A percentile compares a stretch with the other conserved stretches of the same genome.
Conservation (phyloP, 2,797 vertebrate genomes). For the Typhlichthys subterraneus region DNA sequence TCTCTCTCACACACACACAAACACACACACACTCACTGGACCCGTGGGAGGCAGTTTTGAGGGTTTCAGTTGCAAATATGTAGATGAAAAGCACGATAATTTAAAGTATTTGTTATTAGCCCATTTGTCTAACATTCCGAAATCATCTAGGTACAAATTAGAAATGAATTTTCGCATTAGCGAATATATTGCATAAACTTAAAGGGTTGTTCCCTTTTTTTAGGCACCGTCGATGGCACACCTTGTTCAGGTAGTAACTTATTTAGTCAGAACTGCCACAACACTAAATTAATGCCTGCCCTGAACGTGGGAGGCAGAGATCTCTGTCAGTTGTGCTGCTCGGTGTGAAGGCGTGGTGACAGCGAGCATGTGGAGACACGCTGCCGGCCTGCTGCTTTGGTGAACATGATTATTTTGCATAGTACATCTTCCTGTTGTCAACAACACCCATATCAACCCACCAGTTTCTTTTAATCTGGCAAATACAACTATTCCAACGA, state of each 20-base stretch:
- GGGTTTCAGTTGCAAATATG: slow-evolving; percentile 57
- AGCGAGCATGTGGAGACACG: slow-evolving; percentile 83
- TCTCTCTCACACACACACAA: too few species aligned
- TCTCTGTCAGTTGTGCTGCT: slow-evolving; percentile 62
- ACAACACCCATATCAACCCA: slow-evolving; percentile 7
- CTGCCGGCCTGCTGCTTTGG: slow-evolving; percentile 66
- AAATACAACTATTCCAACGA: too few species aligned
- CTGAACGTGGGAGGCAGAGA: slow-evolving; percentile 37
- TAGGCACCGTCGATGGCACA: neutral
- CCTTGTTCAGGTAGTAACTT: neutral
- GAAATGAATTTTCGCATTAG: too few species aligned
- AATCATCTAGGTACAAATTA: too few species aligned
- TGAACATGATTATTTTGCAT: slow-evolving; percentile 68
- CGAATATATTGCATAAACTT: too few species aligned
- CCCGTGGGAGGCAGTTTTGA: slow-evolving; percentile 63
- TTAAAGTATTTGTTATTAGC: neutral
- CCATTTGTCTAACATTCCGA: too few species aligned
- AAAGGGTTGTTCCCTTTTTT: neutral
- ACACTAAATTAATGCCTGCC: slow-evolving; percentile 37
- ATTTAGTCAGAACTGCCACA: slow-evolving; percentile 46
- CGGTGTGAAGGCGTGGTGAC: slow-evolving; percentile 76
- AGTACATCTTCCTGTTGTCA: slow-evolving; percentile 44
- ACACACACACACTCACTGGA: slow-evolving; percentile 10
- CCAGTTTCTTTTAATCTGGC: neutral
- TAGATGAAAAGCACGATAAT: slow-evolving; percentile 27